A percentile compares a stretch with the other conserved stretches of the same genome.
Evolutionary conservation across 2,888 invertebrate genomes (phyloP).

Genomic region (Pegoplata infirma): DNA sequence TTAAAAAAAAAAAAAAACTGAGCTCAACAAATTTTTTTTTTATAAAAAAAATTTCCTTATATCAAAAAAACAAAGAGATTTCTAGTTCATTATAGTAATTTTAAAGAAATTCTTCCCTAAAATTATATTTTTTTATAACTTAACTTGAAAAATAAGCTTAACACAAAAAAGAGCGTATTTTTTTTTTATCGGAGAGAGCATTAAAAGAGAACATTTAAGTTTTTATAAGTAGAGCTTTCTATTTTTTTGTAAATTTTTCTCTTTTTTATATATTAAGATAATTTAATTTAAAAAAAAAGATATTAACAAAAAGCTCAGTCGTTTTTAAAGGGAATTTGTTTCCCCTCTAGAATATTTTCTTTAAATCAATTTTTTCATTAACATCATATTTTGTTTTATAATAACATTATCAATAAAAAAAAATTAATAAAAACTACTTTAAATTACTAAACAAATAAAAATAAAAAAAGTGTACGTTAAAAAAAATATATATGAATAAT

Average conservation of each 20-base stretch:
- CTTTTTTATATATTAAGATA: slow-evolving; percentile 18
- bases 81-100: slow-evolving; percentile 40
- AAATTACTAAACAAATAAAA: background rate
- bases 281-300: slow-evolving; percentile 12
- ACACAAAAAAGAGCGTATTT: slow-evolving; percentile 4
- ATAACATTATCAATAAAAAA: background rate
- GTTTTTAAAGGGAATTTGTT: slow-evolving; percentile 35
- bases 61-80: slow-evolving; percentile 47
- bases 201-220: background rate
- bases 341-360: slow-evolving; percentile 22
- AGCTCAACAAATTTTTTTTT: slow-evolving; percentile 52
- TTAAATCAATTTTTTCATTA: slow-evolving; percentile 26
- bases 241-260: background rate
- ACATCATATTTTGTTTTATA: slow-evolving; percentile 29
- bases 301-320: slow-evolving; percentile 52
- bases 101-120: slow-evolving; percentile 1
- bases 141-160: background rate
- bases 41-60: background rate
- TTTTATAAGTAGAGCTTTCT: background rate
- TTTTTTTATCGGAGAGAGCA: background rate
- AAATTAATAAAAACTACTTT: background rate
- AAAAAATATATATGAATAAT: slow-evolving; percentile 37
- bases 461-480: slow-evolving; percentile 6
- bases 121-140: slow-evolving; percentile 23
- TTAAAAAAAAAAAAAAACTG: slow-evolving; percentile 35